phyloP scores from a whole-genome alignment of 2,797 vertebrate species.

The Megaceryle alcyon region DNA sequence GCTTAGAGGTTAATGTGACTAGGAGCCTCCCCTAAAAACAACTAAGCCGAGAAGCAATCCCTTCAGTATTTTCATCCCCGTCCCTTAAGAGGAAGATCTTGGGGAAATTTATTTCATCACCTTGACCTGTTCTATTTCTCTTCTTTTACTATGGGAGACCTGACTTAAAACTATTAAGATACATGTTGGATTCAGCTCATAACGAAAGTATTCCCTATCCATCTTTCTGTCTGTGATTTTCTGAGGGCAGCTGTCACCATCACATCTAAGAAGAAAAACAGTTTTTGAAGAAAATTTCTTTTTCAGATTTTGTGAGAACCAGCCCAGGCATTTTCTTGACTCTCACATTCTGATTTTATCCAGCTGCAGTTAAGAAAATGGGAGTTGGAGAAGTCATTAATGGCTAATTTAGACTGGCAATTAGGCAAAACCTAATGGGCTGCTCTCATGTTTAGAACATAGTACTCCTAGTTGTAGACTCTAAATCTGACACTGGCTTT shows the following conservation, averaged over 20 bases:
- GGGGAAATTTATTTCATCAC: neutral
- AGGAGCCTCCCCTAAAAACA: neutral
- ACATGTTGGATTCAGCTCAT: neutral
- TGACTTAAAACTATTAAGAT: neutral
- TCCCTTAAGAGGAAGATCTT: neutral
- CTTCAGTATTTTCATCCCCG: neutral
- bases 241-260: neutral
- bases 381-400: conserved; percentile 29
- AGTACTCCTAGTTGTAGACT: neutral
- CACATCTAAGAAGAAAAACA: neutral
- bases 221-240: neutral
- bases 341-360: conserved; percentile 2
- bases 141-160: neutral
- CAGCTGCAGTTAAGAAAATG: conserved; percentile 39
- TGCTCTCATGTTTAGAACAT: neutral
- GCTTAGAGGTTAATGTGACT: neutral
- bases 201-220: neutral
- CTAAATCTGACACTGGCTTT: neutral
- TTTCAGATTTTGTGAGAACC: neutral
- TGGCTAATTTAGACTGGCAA: conserved; percentile 32
- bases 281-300: neutral
- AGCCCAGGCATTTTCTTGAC: neutral
- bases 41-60: neutral
- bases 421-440: conserved; percentile 31
- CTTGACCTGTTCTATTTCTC: neutral